Percentiles rank a stretch among this genome's conserved stretches.
These are phyloP conservation scores for Drosophila yooni DNA, from an alignment of 2,888 invertebrate genomes.

Conservation along the genomic window DNA sequence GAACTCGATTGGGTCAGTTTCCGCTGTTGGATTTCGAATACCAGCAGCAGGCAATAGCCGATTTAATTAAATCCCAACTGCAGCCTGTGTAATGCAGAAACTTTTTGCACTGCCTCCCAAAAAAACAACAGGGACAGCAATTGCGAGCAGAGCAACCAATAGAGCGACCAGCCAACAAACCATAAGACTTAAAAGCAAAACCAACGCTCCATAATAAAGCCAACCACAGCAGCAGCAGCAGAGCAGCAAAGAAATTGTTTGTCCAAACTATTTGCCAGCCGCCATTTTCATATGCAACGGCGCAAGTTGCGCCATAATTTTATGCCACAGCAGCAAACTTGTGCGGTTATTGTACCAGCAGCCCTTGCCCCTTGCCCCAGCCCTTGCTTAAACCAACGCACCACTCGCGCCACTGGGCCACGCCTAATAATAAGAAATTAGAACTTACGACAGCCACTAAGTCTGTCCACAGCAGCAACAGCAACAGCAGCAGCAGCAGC, in stretches of 20 bases:
- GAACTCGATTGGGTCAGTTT: slow-evolving; percentile 6
- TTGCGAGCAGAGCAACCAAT: slow-evolving; percentile 17
- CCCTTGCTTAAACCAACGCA: background rate
- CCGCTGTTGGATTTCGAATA: slow-evolving; percentile 9
- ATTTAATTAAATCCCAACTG: slow-evolving; percentile 69
- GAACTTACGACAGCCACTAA: slow-evolving; percentile 79
- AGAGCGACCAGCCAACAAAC: slow-evolving; percentile 35
- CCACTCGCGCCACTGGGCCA: slow-evolving; percentile 40
- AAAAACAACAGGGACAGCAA: slow-evolving; percentile 61
- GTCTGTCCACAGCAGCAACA: slow-evolving; percentile 70
- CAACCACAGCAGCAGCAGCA: slow-evolving; percentile 57
- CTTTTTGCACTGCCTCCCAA: slow-evolving; percentile 35
- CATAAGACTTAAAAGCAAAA: slow-evolving; percentile 60
- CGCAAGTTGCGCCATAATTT: slow-evolving; percentile 78
- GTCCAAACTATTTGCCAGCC: slow-evolving; percentile 69
- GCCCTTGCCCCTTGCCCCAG: background rate
- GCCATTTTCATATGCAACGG: slow-evolving; percentile 74
- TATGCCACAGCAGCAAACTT: slow-evolving; percentile 73
- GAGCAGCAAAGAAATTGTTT: slow-evolving; percentile 70
- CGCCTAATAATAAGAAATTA: slow-evolving; percentile 81
- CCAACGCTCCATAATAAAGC: slow-evolving; percentile 64
- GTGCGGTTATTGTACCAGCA: slow-evolving; percentile 49
- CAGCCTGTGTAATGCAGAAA: slow-evolving; percentile 48
- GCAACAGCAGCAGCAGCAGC: background rate
- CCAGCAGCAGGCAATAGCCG: slow-evolving; percentile 41